Evolutionary conservation across 2,113 vertebrate species (phyloP), one percentile per base, ranked within the genome.

Genomic region (Elachura formosa): DNA sequence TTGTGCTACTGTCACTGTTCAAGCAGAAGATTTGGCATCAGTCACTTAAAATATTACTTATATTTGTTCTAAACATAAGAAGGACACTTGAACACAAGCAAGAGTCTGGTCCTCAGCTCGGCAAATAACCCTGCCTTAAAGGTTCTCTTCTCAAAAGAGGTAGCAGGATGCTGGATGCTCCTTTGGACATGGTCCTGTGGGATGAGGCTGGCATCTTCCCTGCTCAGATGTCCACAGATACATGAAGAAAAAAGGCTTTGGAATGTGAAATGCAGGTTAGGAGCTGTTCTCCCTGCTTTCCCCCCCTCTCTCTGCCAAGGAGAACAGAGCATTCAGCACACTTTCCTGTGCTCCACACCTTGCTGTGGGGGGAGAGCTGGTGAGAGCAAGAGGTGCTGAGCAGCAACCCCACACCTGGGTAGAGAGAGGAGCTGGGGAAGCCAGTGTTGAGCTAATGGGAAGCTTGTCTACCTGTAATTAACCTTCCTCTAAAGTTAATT

Each of bases 341-440:
- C 14, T 58, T 3, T 19, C 34, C 34, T 54, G 9, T 24, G 45
- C 49, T 64, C 16, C 45, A 33, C 24, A 43, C 31, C 19, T 2
- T 14, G 25, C 26, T 7, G 25, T 1, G 12, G 1, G 7, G 38
- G 22, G 78, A 28, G 45, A 22, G 64, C 23, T 20, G n/a, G 11
- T 1, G 45, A 87, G 54, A 73, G 34, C 12, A n/a, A 48, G 17
- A 46, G 41, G 36, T 16, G 29, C 38, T 1, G 2, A 85, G 74
- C 45, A 85, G 74, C 25, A 79, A 3, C 34, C 12, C 24, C 0
- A 0, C 6, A 49, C 12, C 75, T 26, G 40, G 61, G 16, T n/a
- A 6, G 24, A 36, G n/a, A 28, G 68, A 58, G 61, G 33, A 55
- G 59, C 23, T 1, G 4, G 38, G 11, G 28, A 81, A 64, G 40